phyloP scores from a whole-genome alignment of 2,888 invertebrate genomes.

The Pristionchus entomophagus region DNA sequence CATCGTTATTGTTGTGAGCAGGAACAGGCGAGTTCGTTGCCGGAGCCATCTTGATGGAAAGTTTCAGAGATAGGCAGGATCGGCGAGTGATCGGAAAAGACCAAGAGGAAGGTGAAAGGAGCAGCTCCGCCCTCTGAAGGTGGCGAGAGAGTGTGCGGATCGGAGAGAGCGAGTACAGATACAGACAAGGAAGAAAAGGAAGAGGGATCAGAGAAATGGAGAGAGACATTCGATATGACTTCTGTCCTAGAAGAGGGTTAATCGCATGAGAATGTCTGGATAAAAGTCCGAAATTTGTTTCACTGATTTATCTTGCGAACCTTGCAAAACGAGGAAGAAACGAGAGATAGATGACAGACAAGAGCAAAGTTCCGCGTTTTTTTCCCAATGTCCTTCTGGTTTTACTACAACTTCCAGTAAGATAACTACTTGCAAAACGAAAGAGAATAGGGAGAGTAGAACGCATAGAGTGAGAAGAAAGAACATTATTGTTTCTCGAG shows the following conservation, averaged over 20 bases:
- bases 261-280: no score
- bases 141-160: background rate
- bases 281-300: no score
- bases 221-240: background rate
- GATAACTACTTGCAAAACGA: no score
- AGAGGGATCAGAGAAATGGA: background rate
- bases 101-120: background rate
- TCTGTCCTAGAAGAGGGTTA: conserved; percentile 24
- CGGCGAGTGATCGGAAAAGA: background rate
- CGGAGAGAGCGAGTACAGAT: no score
- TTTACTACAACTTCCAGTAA: no score
- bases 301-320: no score
- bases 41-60: background rate
- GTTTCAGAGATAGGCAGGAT: background rate
- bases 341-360: no score
- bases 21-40: background rate
- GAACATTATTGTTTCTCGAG: background rate
- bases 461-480: background rate
- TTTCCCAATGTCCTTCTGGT: no score
- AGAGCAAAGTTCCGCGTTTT: no score
- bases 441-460: background rate
- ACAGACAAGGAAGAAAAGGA: background rate
- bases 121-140: conserved; percentile 40
- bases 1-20: background rate
- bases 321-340: no score